Conservation (phyloP, 2,888 invertebrate species). For the Eristalis arbustorum region DNA sequence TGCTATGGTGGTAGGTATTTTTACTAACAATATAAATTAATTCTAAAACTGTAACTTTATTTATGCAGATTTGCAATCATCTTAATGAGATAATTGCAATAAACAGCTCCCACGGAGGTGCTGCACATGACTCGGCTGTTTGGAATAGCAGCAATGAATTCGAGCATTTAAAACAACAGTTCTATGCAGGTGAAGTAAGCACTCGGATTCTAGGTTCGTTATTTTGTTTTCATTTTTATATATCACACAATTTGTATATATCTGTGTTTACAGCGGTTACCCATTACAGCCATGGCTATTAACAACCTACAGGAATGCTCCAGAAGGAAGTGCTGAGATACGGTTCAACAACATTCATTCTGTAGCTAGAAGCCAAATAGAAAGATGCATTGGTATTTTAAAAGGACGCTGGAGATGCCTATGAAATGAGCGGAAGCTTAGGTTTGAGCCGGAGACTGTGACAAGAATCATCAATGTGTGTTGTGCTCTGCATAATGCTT, state of each 20-base stretch:
- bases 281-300: not conserved
- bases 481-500: slow-evolving; percentile 17
- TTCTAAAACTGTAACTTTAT: not conserved
- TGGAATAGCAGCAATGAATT: too few relatives aligned
- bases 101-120: too few relatives aligned
- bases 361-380: too few relatives aligned
- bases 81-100: too few relatives aligned
- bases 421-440: slow-evolving; percentile 19
- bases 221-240: slow-evolving; percentile 9
- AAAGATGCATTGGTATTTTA: too few relatives aligned
- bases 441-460: slow-evolving; percentile 15
- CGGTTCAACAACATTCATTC: too few relatives aligned
- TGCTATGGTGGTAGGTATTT: slow-evolving; percentile 26
- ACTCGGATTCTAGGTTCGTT: too few relatives aligned
- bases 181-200: too few relatives aligned
- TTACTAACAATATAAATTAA: slow-evolving; percentile 21
- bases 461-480: slow-evolving; percentile 31
- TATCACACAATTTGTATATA: not conserved
- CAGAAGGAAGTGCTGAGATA: slow-evolving; percentile 18
- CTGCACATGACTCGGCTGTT: too few relatives aligned
- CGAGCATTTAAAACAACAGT: too few relatives aligned
- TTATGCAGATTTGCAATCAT: too few relatives aligned
- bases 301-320: slow-evolving; percentile 6
- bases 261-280: not conserved
- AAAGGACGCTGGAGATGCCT: slow-evolving; percentile 20